Conservation (phyloP, 2,888 invertebrate genomes). For the Drosophila quinaria region DNA sequence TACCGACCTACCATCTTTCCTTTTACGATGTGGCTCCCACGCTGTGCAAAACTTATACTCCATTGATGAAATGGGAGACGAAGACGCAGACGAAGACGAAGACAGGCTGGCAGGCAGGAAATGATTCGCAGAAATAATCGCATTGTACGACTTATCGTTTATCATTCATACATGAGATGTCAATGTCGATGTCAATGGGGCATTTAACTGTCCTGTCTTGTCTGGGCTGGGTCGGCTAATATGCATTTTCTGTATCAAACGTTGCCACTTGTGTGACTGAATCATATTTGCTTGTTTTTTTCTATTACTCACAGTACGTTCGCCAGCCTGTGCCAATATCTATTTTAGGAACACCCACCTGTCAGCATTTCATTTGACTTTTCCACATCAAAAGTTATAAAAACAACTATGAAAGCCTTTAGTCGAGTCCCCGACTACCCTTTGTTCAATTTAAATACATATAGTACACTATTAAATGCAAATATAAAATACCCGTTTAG, state of each 20-base stretch:
- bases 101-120: constrained; percentile 52
- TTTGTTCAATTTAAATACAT: not conserved
- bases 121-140: constrained; percentile 42
- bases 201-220: not conserved
- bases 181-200: not conserved
- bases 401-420: constrained; percentile 1
- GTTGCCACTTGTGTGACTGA: constrained; percentile 50
- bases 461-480: no score
- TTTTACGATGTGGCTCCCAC: constrained; percentile 64
- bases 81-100: constrained; percentile 6
- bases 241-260: constrained; percentile 63
- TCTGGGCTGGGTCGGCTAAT: constrained; percentile 34
- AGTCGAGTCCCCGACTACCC: not conserved
- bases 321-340: constrained; percentile 45
- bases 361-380: constrained; percentile 72
- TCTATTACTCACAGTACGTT: constrained; percentile 65
- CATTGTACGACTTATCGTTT: constrained; percentile 66
- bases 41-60: constrained; percentile 51
- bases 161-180: constrained; percentile 54
- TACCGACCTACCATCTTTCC: not conserved
- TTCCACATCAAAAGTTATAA: constrained; percentile 25
- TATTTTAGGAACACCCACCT: constrained; percentile 58
- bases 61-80: constrained; percentile 79
- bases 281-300: not conserved
- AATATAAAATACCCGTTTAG: no score